These are phyloP conservation scores for Pristis pectinata DNA, from an alignment of 2,797 vertebrate species.

Conservation along the genomic window DNA sequence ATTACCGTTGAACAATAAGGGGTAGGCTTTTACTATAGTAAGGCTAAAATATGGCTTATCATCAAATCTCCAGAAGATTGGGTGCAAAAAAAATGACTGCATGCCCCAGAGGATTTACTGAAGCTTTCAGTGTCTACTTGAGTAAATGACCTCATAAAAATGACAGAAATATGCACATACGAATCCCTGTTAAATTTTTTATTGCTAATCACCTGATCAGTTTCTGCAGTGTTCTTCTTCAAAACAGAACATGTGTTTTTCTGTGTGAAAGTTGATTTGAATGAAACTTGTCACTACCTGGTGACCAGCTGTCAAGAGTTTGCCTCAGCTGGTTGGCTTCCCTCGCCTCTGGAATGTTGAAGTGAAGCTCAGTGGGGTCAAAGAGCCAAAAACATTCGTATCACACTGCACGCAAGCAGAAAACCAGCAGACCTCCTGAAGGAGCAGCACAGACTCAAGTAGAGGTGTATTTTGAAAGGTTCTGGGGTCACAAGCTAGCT, in stretches of 20 bases:
- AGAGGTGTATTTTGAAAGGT: background rate
- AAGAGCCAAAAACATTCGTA: constrained; percentile 24
- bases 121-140: constrained; percentile 38
- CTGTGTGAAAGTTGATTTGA: constrained; percentile 50
- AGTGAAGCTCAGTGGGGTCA: background rate
- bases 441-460: background rate
- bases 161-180: constrained; percentile 91
- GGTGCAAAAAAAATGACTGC: constrained; percentile 34
- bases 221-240: constrained; percentile 19
- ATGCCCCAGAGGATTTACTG: constrained; percentile 35
- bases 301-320: constrained; percentile 33
- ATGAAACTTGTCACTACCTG: constrained; percentile 65
- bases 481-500: background rate
- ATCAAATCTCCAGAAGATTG: constrained; percentile 30
- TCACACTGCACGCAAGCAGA: background rate
- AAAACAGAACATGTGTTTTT: constrained; percentile 20
- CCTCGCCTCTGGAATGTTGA: background rate
- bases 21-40: background rate
- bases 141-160: constrained; percentile 90
- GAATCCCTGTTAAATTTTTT: constrained; percentile 91
- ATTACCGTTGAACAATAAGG: constrained; percentile 11
- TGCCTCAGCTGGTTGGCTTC: constrained; percentile 8
- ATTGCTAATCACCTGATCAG: constrained; percentile 80
- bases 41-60: constrained; percentile 33
- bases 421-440: background rate